phyloP scores from a whole-genome alignment of 2,113 vertebrate genomes.

The Podarcis raffonei region DNA sequence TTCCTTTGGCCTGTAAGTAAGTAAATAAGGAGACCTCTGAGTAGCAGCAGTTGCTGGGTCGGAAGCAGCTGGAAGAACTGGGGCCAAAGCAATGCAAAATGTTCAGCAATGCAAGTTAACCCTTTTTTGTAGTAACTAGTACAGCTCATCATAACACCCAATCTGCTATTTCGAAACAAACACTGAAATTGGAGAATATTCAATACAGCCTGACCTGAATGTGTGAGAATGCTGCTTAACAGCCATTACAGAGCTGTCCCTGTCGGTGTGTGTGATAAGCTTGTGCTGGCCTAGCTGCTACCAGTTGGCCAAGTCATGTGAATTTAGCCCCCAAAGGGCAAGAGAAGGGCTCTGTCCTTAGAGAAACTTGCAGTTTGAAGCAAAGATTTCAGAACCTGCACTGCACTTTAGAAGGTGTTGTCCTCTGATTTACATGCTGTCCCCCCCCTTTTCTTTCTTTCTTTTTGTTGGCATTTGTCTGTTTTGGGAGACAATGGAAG shows the following conservation, averaged over 20 bases:
- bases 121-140: no score
- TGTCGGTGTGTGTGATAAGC: no score
- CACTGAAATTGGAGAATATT: no score
- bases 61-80: background rate
- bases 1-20: no score
- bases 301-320: background rate
- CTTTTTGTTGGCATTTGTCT: accelerated
- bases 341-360: constrained; percentile 43
- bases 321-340: background rate
- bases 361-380: constrained; percentile 54
- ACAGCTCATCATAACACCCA: no score
- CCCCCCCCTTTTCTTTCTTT: background rate
- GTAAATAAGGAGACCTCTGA: no score
- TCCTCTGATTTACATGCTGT: constrained; percentile 5
- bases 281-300: background rate
- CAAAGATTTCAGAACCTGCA: constrained; percentile 67
- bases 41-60: background rate
- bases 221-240: background rate
- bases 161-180: background rate
- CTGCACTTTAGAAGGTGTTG: constrained; percentile 68
- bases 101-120: background rate
- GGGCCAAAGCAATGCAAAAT: no score
- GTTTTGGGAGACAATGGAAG: no score
- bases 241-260: background rate
- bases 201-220: background rate